Evolutionary conservation across 35 echinoderm and acorn worm species (phyloP), one percentile per base, ranked within the genome.

Genomic region (Chiridota heheva): DNA sequence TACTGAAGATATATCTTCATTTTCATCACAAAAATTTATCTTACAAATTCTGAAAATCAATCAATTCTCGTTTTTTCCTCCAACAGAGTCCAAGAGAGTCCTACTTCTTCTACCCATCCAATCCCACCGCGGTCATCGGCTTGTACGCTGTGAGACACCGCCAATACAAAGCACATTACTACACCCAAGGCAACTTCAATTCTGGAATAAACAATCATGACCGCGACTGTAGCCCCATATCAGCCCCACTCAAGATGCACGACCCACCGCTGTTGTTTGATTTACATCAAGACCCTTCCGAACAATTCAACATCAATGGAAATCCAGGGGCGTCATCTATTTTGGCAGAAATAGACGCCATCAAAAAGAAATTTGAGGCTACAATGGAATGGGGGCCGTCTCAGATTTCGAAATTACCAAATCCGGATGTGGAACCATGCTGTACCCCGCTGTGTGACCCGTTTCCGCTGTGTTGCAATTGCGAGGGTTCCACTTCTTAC

Each of bases 141-240:
- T 29, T 86, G n/a, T 93, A 82, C 40, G 90, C 90, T 32, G 84
- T 93, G 16, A 44, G 90, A 15, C 83, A 93, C 84, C 58, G 58
- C 44, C 90, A 93, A 53, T 93, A 76, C 78, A 93, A 93, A 64
- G 90, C 90, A 44, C 90, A 93, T 61, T 93, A 82, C 79, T 93
- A 93, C 84, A 93, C 90, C 26, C 44, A 87, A 56, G 90, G 90
- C 22, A 64, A 63, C 12, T 63, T 25, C 2, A 71, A 76, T 15
- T 93, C 90, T 1, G 90, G 77, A 22, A 8, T 22, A 24, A 45
- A 63, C 4, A 87, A 87, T 55, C 90, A 80, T 1, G 90, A 93
- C 40, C 56, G 30, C 29, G 90, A 92, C 26, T 92, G 90, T 42
- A n/a, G 90, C n/a, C 85, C 85, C n/a, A n/a, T n/a, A 37, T 39